Evolutionary conservation across 2,888 invertebrate genomes (phyloP).

Genomic region (Acleris holmiana): DNA sequence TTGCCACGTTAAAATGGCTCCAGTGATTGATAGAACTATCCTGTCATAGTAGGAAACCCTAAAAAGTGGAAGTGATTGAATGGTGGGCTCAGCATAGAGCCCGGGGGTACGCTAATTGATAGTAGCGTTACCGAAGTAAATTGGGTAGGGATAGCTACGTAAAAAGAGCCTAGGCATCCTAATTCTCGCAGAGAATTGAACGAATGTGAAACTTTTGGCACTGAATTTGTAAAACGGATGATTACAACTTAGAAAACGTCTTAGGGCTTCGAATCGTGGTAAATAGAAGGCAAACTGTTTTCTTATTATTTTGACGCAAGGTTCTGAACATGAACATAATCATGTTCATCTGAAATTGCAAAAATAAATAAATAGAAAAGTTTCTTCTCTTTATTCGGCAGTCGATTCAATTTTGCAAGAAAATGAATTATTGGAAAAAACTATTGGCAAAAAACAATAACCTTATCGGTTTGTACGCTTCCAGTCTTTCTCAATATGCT

Average conservation of each 20-base stretch:
- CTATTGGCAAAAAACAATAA: conserved; percentile 12
- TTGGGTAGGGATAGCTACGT: conserved; percentile 41
- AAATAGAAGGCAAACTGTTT: too few relatives aligned
- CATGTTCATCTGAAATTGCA: not conserved
- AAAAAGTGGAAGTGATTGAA: conserved; percentile 48
- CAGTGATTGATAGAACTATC: conserved; percentile 32
- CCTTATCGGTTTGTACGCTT: conserved; percentile 13
- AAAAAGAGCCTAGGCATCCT: conserved; percentile 7
- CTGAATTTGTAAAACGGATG: not conserved
- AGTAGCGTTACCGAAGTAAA: conserved; percentile 57
- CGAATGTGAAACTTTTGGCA: not conserved
- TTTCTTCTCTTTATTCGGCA: not conserved
- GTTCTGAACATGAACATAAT: too few relatives aligned
- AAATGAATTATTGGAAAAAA: not conserved
- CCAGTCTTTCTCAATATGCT: conserved; percentile 31
- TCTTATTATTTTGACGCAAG: too few relatives aligned
- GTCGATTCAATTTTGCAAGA: conserved; percentile 1
- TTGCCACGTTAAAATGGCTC: conserved; percentile 14
- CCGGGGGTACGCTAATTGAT: conserved; percentile 56
- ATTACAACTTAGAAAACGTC: too few relatives aligned
- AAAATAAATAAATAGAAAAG: not conserved
- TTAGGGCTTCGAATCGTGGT: too few relatives aligned
- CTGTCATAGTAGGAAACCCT: conserved; percentile 19
- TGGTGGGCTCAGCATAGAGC: conserved; percentile 45
- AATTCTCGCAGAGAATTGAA: not conserved